Evolutionary conservation across 2,797 vertebrate species (phyloP).

Genomic region (Falco concolor): DNA sequence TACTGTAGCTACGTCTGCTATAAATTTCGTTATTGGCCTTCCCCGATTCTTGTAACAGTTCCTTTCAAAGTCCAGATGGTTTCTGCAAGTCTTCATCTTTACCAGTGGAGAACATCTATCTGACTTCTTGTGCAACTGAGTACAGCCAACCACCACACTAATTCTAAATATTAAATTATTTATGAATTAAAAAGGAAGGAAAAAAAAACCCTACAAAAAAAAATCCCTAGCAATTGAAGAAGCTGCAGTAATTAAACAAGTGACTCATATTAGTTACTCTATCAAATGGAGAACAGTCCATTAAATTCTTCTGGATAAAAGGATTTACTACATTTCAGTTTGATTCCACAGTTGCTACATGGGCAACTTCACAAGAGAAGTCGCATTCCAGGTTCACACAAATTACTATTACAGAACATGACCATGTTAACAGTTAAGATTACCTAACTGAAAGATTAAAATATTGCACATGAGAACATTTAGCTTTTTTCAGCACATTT

Average conservation of each 20-base stretch:
- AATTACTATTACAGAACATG: neutral
- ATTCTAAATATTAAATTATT: neutral
- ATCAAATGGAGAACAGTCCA: neutral
- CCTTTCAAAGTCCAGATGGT: neutral
- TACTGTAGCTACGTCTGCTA: neutral
- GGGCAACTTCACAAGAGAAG: neutral
- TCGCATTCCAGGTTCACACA: neutral
- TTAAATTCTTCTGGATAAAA: neutral
- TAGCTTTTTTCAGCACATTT: neutral
- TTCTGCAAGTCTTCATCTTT: neutral
- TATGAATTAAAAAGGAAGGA: neutral
- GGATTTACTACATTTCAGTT: neutral
- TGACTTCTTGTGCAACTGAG: neutral
- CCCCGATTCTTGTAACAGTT: neutral
- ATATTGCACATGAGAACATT: neutral
- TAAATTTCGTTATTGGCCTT: neutral
- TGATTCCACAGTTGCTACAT: neutral
- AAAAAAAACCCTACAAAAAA: neutral
- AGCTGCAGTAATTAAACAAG: neutral
- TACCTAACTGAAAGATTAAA: neutral
- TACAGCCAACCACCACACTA: neutral
- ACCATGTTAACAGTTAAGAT: neutral
- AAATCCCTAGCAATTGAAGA: neutral
- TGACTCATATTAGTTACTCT: neutral
- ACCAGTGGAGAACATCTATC: neutral